Evolutionary conservation across 2,888 invertebrate species (phyloP).

Genomic region (Nysson spinosus): DNA sequence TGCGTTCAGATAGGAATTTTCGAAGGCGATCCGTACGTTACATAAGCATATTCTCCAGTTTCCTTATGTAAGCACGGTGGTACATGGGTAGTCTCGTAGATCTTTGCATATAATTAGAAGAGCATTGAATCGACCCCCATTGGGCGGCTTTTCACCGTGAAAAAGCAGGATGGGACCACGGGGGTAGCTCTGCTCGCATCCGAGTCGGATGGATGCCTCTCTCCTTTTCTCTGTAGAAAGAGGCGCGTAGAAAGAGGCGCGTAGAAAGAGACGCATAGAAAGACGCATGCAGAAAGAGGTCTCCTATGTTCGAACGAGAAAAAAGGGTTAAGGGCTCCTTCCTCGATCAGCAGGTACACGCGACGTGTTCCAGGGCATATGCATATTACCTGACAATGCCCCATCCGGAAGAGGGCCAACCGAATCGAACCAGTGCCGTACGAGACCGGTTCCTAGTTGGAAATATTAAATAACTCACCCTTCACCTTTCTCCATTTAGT

Average conservation of each 20-base stretch:
- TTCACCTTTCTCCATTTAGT: background rate
- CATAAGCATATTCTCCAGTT: constrained; percentile 43
- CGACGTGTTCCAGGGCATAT: constrained; percentile 64
- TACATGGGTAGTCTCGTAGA: constrained; percentile 61
- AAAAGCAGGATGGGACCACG: constrained; percentile 65
- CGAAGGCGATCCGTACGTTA: constrained; percentile 52
- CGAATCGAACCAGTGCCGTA: constrained; percentile 51
- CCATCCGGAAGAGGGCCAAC: constrained; percentile 53
- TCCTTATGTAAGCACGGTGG: constrained; percentile 42
- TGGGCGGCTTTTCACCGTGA: constrained; percentile 67
- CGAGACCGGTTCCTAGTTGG: constrained; percentile 1
- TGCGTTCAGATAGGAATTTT: constrained; percentile 36
- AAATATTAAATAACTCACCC: background rate
- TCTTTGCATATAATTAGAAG: constrained; percentile 77
- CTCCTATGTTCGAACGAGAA: constrained; percentile 50
- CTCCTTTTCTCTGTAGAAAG: constrained; percentile 43
- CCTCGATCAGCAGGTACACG: constrained; percentile 65
- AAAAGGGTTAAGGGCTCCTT: constrained; percentile 66
- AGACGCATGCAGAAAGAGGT: constrained; percentile 56
- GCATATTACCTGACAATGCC: constrained; percentile 68
- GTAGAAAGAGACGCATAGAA: too few relatives aligned
- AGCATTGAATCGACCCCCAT: constrained; percentile 72
- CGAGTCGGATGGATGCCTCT: constrained; percentile 52
- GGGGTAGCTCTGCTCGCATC: constrained; percentile 60
- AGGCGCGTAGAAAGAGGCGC: too few relatives aligned